Conservation (phyloP, 1,140 invertebrate genomes). For the Drosophila fuyamai region DNA sequence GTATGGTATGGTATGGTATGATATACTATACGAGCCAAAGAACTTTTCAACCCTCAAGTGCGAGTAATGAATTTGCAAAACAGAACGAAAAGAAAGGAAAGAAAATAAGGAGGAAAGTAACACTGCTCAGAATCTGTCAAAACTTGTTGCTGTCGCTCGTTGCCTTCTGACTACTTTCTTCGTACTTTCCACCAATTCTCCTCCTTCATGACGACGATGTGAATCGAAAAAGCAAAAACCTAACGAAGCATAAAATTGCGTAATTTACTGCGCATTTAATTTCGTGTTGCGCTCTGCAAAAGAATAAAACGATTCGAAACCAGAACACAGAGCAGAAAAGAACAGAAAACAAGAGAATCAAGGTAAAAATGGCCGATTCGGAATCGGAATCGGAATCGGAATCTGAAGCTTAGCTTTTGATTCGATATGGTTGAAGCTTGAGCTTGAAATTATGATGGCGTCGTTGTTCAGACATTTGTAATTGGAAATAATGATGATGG, state of each 20-base stretch:
- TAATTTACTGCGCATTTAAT: slow-evolving; percentile 82
- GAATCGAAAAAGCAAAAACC: slow-evolving; percentile 46
- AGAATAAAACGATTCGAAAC: slow-evolving; percentile 56
- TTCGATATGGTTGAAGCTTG: slow-evolving; percentile 51
- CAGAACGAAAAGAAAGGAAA: background rate
- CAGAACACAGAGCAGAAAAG: slow-evolving; percentile 33
- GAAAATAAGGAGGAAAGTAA: background rate
- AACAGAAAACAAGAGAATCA: slow-evolving; percentile 20
- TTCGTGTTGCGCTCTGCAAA: slow-evolving; percentile 69
- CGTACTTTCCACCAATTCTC: slow-evolving; percentile 21
- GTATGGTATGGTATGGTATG: background rate
- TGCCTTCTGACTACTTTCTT: slow-evolving; percentile 36
- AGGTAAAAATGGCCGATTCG: slow-evolving; percentile 38
- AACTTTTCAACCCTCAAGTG: slow-evolving; percentile 54
- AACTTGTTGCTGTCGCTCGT: slow-evolving; percentile 47
- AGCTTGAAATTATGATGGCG: slow-evolving; percentile 47
- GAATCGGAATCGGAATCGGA: slow-evolving; percentile 20
- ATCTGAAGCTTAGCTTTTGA: slow-evolving; percentile 60
- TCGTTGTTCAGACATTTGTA: slow-evolving; percentile 40
- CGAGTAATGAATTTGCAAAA: slow-evolving; percentile 32
- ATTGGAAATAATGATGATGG: slow-evolving; percentile 34
- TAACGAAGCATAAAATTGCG: slow-evolving; percentile 81
- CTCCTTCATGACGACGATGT: slow-evolving; percentile 7
- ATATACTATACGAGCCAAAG: slow-evolving; percentile 6
- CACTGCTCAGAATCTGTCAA: slow-evolving; percentile 33